phyloP scores from a whole-genome alignment of 2,888 invertebrate species.

The Ptychoptera contaminata region DNA sequence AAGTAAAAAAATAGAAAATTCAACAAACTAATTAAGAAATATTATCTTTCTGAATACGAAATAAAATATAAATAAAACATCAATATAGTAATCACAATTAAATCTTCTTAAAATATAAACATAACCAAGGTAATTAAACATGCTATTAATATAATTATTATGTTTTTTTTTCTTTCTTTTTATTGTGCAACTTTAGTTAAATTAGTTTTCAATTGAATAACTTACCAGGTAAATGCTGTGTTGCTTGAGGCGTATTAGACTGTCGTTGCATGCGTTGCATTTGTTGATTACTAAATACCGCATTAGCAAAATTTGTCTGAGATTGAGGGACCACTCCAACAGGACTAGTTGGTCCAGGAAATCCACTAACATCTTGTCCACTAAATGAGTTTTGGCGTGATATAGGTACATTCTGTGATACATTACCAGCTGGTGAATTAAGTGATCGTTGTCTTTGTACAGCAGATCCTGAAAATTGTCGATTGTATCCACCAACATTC shows the following conservation, averaged over 20 bases:
- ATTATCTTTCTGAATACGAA: no score
- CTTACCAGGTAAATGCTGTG: conserved; percentile 31
- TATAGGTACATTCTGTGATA: conserved; percentile 14
- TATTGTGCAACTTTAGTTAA: no score
- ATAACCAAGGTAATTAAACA: not conserved
- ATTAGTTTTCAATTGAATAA: not conserved
- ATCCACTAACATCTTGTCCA: conserved; percentile 15
- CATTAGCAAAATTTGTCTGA: conserved; percentile 10
- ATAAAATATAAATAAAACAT: no score
- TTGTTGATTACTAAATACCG: conserved; percentile 23
- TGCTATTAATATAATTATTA: not conserved
- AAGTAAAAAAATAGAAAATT: not conserved
- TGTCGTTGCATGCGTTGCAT: conserved; percentile 29
- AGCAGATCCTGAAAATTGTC: conserved; percentile 21
- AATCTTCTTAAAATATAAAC: not conserved
- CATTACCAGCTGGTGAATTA: conserved; percentile 22
- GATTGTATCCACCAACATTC: conserved; percentile 21
- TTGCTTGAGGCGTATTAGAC: conserved; percentile 28
- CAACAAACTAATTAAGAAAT: not conserved
- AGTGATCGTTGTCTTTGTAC: conserved; percentile 22
- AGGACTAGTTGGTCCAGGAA: conserved; percentile 20
- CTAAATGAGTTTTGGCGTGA: conserved; percentile 29
- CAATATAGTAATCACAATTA: no score
- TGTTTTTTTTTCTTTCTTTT: no score
- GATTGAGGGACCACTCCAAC: conserved; percentile 21